Evolutionary conservation across 2,888 invertebrate species (phyloP).

Genomic region (Pyralis farinalis): DNA sequence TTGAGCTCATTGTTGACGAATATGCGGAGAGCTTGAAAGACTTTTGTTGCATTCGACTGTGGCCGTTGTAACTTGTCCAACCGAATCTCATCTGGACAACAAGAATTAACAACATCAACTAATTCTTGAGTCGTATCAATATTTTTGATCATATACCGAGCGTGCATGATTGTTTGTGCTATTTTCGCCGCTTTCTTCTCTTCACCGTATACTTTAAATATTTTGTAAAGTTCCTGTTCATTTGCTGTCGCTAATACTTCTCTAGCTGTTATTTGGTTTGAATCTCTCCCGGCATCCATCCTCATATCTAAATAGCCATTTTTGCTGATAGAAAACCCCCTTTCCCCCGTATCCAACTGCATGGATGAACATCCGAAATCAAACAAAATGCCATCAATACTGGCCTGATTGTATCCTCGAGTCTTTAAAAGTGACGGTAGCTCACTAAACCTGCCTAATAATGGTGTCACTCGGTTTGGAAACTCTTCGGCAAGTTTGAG

Average conservation of each 20-base stretch:
- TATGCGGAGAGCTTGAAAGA: constrained; percentile 95
- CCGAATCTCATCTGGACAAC: constrained; percentile 77
- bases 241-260: constrained; percentile 91
- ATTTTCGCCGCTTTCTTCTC: constrained; percentile 93
- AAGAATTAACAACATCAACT: constrained; percentile 86
- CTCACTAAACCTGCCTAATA: constrained; percentile 94
- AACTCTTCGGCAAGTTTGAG: constrained; percentile 83
- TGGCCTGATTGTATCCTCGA: constrained; percentile 80
- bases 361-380: constrained; percentile 98
- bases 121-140: constrained; percentile 92
- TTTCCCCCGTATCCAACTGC: constrained; percentile 91
- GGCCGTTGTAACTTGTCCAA: constrained; percentile 88
- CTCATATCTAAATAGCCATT: constrained; percentile 97
- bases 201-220: constrained; percentile 95
- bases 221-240: constrained; percentile 89
- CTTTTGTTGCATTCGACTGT: constrained; percentile 93
- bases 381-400: constrained; percentile 93
- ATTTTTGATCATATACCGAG: constrained; percentile 87
- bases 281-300: constrained; percentile 90
- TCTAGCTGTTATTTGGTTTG: constrained; percentile 89
- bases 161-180: constrained; percentile 92
- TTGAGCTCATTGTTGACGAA: constrained; percentile 98
- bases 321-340: constrained; percentile 93
- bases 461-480: constrained; percentile 87
- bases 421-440: constrained; percentile 84